phyloP scores from a whole-genome alignment of 2,113 vertebrate species.

The Chionomys nivalis region DNA sequence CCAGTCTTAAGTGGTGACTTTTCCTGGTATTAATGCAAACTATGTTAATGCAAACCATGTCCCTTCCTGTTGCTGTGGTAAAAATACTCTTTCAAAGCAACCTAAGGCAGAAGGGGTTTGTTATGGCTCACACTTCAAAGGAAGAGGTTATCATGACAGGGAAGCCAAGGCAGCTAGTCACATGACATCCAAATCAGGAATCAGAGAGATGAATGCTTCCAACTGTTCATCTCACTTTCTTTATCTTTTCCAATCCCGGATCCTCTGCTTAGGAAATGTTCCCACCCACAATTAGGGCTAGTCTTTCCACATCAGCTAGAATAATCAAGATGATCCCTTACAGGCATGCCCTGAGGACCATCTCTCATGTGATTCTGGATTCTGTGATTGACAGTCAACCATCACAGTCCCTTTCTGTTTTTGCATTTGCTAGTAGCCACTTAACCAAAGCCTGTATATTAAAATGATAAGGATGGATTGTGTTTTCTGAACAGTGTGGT shows the following conservation, averaged over 20 bases:
- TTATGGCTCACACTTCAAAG: not conserved
- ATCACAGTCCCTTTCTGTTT: not conserved
- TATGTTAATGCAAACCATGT: not conserved
- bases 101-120: not conserved
- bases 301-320: not conserved
- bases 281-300: not conserved
- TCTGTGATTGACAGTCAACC: not conserved
- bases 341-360: not conserved
- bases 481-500: slow-evolving; percentile 1
- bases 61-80: not conserved
- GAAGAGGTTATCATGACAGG: not conserved
- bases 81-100: not conserved
- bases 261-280: not conserved
- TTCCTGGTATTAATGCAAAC: not conserved
- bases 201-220: not conserved
- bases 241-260: no score
- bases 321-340: not conserved
- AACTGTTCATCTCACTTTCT: no score
- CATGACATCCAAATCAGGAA: no score
- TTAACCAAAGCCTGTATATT: slow-evolving; percentile 36
- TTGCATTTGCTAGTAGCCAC: not conserved
- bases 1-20: not conserved
- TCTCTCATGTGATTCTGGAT: not conserved
- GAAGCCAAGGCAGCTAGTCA: not conserved
- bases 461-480: not conserved